Percentiles rank a stretch among this genome's conserved stretches.
Evolutionary conservation across 2,797 vertebrate species (phyloP).

Genomic region (Sebastiscus albofasciatus): DNA sequence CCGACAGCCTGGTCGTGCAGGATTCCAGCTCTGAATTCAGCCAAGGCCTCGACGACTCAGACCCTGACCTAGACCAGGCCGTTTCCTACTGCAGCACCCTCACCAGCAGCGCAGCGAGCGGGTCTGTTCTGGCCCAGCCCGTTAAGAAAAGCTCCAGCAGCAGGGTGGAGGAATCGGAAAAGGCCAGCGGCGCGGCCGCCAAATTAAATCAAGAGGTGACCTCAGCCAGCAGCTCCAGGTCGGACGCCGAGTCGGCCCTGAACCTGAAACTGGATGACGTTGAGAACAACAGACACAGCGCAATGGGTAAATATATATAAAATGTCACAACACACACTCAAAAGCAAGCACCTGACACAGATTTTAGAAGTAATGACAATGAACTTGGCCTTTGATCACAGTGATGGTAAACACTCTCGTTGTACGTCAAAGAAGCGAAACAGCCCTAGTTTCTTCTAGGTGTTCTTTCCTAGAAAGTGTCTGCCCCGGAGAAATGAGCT

Average conservation of each 20-base stretch:
- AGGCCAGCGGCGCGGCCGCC: not conserved
- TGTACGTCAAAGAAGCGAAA: conserved; percentile 9
- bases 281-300: conserved; percentile 89
- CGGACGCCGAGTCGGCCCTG: conserved; percentile 73
- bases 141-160: conserved; percentile 12
- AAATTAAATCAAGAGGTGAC: conserved; percentile 20
- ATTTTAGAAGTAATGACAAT: not conserved
- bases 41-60: conserved; percentile 79
- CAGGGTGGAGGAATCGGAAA: conserved; percentile 29
- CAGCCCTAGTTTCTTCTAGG: conserved; percentile 22
- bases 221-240: conserved; percentile 48
- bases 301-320: conserved; percentile 86
- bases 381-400: not conserved
- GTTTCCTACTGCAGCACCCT: conserved; percentile 65
- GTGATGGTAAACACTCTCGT: conserved; percentile 7
- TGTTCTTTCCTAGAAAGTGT: conserved; percentile 19
- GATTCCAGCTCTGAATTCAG: conserved; percentile 81
- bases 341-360: not conserved
- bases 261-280: conserved; percentile 85
- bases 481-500: conserved; percentile 46
- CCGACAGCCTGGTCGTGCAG: conserved; percentile 58
- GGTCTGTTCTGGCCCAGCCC: conserved; percentile 10
- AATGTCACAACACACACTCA: not conserved
- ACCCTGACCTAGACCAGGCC: conserved; percentile 56
- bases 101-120: conserved; percentile 64